A percentile compares a stretch with the other conserved stretches of the same genome.
phyloP scores from a whole-genome alignment of 1,140 invertebrate genomes.

The Palaemon carinicauda region DNA sequence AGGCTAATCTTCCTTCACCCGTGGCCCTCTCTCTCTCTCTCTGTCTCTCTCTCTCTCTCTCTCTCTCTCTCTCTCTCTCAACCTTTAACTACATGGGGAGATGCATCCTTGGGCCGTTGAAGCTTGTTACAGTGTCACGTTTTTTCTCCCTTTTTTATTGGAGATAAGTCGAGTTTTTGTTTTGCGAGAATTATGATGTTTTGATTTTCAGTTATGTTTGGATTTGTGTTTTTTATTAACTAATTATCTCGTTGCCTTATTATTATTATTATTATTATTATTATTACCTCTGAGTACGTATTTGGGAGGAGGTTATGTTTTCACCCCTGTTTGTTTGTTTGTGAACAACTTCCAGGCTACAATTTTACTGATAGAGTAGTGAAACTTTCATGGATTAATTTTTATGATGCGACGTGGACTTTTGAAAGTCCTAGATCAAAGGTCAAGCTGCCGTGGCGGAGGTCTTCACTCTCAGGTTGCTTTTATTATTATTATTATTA shows the following conservation, averaged over 20 bases:
- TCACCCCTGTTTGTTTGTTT: too few species aligned
- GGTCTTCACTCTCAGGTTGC: too few species aligned
- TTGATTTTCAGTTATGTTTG: not conserved
- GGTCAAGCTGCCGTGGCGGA: too few species aligned
- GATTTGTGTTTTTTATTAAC: not conserved
- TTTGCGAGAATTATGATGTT: not conserved
- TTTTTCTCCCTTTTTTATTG: not conserved
- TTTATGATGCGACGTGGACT: too few species aligned
- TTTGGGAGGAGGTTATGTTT: too few species aligned
- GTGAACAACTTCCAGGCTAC: too few species aligned
- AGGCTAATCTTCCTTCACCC: slow-evolving; percentile 58
- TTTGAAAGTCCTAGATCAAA: too few species aligned
- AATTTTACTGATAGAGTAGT: too few species aligned
- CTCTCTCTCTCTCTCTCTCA: slow-evolving; percentile 63
- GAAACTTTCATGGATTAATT: too few species aligned
- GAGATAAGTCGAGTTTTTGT: not conserved
- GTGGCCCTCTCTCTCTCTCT: not conserved
- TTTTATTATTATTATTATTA: too few species aligned
- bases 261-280: not conserved
- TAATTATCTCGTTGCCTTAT: not conserved
- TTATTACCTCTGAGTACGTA: too few species aligned
- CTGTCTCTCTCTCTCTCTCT: not conserved
- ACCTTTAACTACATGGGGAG: slow-evolving; percentile 47
- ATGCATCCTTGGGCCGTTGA: not conserved
- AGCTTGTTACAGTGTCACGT: not conserved